Conservation (phyloP, 1,140 invertebrate species). For the Druon quercuslanigerum region DNA sequence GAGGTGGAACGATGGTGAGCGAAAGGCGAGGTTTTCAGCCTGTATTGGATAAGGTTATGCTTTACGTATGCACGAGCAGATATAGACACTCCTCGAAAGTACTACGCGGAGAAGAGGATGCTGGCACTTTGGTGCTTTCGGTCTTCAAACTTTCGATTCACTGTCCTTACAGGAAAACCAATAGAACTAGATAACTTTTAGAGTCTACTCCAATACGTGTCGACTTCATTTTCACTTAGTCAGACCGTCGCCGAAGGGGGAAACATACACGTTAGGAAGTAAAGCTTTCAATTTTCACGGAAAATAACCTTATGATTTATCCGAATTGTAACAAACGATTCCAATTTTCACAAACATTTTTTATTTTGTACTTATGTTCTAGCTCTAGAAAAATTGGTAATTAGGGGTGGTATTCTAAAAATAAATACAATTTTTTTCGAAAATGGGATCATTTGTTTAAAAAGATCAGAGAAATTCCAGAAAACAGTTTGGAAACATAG, state of each 20-base stretch:
- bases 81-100: slow-evolving; percentile 50
- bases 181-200: slow-evolving; percentile 5
- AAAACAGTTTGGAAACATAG: too few species aligned
- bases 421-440: too few species aligned
- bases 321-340: too few species aligned
- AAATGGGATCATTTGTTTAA: too few species aligned
- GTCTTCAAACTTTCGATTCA: slow-evolving; percentile 10
- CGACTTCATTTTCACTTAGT: slow-evolving; percentile 14
- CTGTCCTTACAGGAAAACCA: slow-evolving; percentile 2
- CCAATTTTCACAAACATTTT: slow-evolving; percentile 31
- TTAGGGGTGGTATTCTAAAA: too few species aligned
- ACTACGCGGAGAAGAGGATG: slow-evolving; percentile 40
- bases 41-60: slow-evolving; percentile 45
- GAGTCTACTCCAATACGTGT: slow-evolving; percentile 10
- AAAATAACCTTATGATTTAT: too few species aligned
- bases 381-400: too few species aligned
- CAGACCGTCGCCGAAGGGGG: not conserved
- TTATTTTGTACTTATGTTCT: too few species aligned
- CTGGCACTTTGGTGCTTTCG: slow-evolving; percentile 40
- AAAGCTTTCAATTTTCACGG: too few species aligned
- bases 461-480: too few species aligned
- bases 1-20: slow-evolving; percentile 27
- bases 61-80: slow-evolving; percentile 63
- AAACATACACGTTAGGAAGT: too few species aligned
- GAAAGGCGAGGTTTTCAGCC: slow-evolving; percentile 34